A percentile compares a stretch with the other conserved stretches of the same genome.
These are phyloP conservation scores for Miopithecus talapoin DNA, from an alignment of 2,797 vertebrate species.

Conservation along the genomic window DNA sequence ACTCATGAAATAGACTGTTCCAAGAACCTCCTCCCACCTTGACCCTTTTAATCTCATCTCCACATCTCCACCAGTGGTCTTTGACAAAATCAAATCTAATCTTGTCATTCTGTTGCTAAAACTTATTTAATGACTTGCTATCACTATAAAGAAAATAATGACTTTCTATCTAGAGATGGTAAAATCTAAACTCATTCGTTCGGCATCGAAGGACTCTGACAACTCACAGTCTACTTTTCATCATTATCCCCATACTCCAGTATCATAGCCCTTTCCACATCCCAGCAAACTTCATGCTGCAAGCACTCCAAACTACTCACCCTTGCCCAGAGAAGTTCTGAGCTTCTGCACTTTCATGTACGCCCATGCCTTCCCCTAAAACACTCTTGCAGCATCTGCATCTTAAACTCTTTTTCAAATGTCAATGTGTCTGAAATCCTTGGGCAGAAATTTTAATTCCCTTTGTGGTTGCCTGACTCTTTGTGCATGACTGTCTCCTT, in stretches of 20 bases:
- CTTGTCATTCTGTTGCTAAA: background rate
- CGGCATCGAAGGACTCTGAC: background rate
- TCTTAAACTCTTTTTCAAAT: background rate
- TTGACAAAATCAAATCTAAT: background rate
- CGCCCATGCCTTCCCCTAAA: background rate
- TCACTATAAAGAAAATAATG: background rate
- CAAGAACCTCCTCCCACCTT: background rate
- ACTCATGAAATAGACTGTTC: background rate
- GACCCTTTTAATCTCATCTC: background rate
- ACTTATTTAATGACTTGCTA: conserved; percentile 11
- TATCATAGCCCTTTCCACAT: background rate
- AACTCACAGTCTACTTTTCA: background rate
- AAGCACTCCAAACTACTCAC: no score
- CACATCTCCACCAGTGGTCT: background rate
- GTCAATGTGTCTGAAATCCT: background rate
- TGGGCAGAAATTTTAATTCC: background rate
- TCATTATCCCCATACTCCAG: background rate
- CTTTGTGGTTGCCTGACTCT: background rate
- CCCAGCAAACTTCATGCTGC: background rate
- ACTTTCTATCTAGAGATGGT: background rate
- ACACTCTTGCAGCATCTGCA: background rate
- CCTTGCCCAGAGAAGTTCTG: background rate
- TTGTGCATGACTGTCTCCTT: background rate
- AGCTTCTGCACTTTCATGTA: background rate
- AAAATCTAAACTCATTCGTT: background rate